phyloP scores from a whole-genome alignment of 2,797 vertebrate species.

The Sebastes taczanowskii region DNA sequence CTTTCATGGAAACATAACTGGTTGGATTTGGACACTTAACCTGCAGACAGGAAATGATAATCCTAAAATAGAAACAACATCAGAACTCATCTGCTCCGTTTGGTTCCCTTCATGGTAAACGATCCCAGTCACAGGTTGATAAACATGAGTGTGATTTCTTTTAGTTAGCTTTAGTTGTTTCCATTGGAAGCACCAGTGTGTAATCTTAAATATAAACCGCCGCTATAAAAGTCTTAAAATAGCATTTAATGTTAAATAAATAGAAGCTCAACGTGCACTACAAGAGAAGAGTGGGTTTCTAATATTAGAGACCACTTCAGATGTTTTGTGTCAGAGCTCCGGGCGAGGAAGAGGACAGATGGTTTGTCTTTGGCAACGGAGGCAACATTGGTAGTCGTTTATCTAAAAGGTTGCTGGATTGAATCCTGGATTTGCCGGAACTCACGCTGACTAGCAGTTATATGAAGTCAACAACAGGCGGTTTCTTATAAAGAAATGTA shows the following conservation, averaged over 20 bases:
- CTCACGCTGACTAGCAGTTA: not conserved
- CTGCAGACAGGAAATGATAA: not conserved
- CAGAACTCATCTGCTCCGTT: not conserved
- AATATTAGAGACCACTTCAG: not conserved
- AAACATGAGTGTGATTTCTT: not conserved
- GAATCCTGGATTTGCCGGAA: not conserved
- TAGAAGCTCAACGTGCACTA: not conserved
- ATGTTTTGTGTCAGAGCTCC: not conserved
- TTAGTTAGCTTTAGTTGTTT: not conserved
- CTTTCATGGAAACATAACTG: not conserved
- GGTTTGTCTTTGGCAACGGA: not conserved
- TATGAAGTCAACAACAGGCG: not conserved
- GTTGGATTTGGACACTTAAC: not conserved
- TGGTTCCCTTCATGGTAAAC: not conserved
- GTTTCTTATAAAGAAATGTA: not conserved
- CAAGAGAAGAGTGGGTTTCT: not conserved
- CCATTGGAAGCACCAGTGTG: not conserved
- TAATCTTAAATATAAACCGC: not conserved
- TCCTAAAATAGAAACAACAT: not conserved
- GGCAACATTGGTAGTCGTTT: not conserved
- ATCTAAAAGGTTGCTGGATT: not conserved
- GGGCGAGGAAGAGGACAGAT: not conserved
- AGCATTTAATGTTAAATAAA: conserved; percentile 2
- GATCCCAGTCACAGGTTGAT: not conserved
- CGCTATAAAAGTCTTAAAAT: conserved; percentile 21